A percentile compares a stretch with the other conserved stretches of the same genome.
phyloP scores from a whole-genome alignment of 2,888 invertebrate species.

The Coelinius sp. region DNA sequence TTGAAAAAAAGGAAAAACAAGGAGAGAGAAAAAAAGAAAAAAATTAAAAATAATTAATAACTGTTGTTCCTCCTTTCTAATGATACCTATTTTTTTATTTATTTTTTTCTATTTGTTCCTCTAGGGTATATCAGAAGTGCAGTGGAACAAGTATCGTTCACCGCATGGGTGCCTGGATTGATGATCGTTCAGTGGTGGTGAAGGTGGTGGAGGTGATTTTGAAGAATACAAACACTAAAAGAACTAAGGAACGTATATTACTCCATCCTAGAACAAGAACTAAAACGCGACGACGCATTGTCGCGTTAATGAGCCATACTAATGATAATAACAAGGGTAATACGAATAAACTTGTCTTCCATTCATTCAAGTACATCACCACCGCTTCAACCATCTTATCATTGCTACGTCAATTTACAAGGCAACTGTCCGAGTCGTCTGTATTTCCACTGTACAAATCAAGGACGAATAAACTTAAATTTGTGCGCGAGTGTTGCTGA shows the following conservation, averaged over 20 bases:
- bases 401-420: constrained; percentile 64
- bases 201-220: constrained; percentile 64
- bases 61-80: no score
- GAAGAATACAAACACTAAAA: constrained; percentile 50
- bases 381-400: constrained; percentile 50
- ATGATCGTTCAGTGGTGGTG: constrained; percentile 66
- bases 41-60: no score
- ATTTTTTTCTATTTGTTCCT: constrained; percentile 17
- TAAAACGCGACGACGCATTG: constrained; percentile 39
- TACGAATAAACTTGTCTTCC: constrained; percentile 37
- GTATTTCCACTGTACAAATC: constrained; percentile 64
- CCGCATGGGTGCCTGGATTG: constrained; percentile 71
- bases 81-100: no score
- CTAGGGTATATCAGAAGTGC: constrained; percentile 29
- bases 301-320: constrained; percentile 37
- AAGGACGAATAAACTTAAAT: constrained; percentile 60
- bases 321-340: constrained; percentile 35
- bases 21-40: no score
- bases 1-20: no score
- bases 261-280: constrained; percentile 37
- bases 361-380: not conserved
- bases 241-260: constrained; percentile 46
- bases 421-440: constrained; percentile 68
- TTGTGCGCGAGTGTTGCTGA: constrained; percentile 11
- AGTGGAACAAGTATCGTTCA: constrained; percentile 66